Base-by-base conservation (phyloP, 2,888 invertebrate genomes). In the Sclerodermus sp. region DNA sequence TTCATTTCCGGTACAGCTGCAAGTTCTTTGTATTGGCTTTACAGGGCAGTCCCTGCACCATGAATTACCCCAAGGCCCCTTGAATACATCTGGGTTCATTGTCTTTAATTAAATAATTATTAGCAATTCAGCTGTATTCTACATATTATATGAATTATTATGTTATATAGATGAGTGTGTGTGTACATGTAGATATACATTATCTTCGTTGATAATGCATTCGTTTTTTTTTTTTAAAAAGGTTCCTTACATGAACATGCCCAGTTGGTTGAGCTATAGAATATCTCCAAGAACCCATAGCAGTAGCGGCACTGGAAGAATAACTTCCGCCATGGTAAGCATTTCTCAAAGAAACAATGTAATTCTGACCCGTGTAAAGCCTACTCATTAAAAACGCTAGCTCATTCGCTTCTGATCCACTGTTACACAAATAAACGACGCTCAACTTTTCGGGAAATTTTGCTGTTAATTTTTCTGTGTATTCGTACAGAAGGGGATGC, bases 351-450 rank as follows among this genome's bases (percentile, higher is more conserved):
- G 94, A 89, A 30, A 98, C 80, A 14, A 96, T 83, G 63, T 96
- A 95, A 66, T 86, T 87, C 68, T 89, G 87, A 1, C 89, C 88
- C 0, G 97, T 96, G 73, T 94, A 86, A 1, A 91, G 78, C 64
- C 96, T 85, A 0, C 96, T 91, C 78, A 99, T 83, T 29, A 95
- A 74, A 59, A 93, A 82, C 0, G 98, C 98, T 50, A 99, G 80
- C 75, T 99, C 98, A 71, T 97, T 98, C 0, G 98, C 97, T 79
- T 99, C 98, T 4, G 95, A 93, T 0, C 98, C 98, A 68, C 96
- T 97, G 79, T 98, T 98, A 1, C 94, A 91, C 66, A 97, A 86
- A 73, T 95, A 96, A 1, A 92, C 91, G 18, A 91, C 89, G 81
- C 93, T 94, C 31, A 98, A 82, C 64, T 93, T 84, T 8, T 86